Evolutionary conservation across 2,113 vertebrate species (phyloP).

Genomic region (Toxostoma redivivum): DNA sequence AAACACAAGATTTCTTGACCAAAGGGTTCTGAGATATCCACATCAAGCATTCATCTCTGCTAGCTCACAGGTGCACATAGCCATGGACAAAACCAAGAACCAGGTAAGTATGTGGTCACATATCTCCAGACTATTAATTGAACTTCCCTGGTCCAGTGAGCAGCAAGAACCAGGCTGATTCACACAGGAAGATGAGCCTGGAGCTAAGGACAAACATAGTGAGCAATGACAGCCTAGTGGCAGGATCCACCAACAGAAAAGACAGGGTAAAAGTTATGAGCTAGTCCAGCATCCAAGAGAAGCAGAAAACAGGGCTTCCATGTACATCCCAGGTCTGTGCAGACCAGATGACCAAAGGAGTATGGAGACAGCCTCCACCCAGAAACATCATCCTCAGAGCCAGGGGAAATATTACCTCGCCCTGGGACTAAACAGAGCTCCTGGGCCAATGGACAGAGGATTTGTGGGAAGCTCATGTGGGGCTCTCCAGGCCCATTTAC

Average conservation of each 20-base stretch:
- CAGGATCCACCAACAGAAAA: neutral
- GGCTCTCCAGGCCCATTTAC: neutral
- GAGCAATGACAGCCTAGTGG: neutral
- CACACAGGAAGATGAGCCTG: neutral
- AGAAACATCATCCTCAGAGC: neutral
- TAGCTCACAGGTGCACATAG: neutral
- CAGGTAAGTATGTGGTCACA: rapidly evolving
- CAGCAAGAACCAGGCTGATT: neutral
- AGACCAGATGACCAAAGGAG: rapidly evolving
- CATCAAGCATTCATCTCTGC: neutral
- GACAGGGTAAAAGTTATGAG: rapidly evolving
- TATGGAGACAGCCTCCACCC: rapidly evolving
- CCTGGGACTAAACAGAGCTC: neutral
- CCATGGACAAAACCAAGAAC: neutral
- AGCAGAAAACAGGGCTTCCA: neutral
- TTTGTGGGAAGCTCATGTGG: neutral
- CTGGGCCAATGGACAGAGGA: neutral
- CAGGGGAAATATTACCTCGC: rapidly evolving
- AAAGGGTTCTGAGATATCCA: neutral
- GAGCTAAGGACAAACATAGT: neutral
- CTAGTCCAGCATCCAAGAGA: neutral
- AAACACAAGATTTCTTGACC: neutral
- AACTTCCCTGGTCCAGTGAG: neutral
- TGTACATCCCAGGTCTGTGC: rapidly evolving
- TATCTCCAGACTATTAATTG: neutral